Evolutionary conservation across 2,797 vertebrate genomes (phyloP).

Genomic region (Hirundo rustica): DNA sequence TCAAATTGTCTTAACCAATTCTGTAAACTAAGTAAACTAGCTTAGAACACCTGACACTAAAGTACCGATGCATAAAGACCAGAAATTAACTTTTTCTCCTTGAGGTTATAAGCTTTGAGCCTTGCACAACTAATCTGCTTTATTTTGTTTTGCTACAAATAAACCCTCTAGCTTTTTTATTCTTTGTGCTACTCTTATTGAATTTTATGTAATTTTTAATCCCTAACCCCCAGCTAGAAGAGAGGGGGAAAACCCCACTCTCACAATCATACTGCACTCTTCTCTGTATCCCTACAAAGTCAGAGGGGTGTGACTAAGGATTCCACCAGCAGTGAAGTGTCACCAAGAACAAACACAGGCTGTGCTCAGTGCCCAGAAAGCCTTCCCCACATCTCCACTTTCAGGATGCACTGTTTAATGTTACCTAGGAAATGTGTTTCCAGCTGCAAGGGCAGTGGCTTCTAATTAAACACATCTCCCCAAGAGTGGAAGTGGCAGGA

Average conservation of each 20-base stretch:
- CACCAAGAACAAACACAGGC: not conserved
- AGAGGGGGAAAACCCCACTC: accelerated
- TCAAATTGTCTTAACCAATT: not conserved
- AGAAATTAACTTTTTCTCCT: not conserved
- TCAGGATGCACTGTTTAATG: not conserved
- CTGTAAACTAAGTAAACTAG: not conserved
- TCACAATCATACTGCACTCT: not conserved
- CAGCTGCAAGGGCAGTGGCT: not conserved
- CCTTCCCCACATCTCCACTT: not conserved
- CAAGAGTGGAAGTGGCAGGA: not conserved
- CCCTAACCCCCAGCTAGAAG: not conserved
- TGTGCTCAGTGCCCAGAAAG: not conserved
- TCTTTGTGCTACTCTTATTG: not conserved
- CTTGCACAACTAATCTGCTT: not conserved
- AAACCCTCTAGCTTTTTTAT: not conserved
- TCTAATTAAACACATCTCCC: not conserved
- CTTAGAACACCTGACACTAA: not conserved
- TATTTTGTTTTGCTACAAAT: not conserved
- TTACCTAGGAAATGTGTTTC: not conserved
- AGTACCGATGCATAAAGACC: not conserved
- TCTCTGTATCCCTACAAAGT: not conserved
- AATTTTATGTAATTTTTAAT: not conserved
- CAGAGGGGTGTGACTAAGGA: not conserved
- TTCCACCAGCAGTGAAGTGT: not conserved
- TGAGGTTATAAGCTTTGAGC: not conserved